phyloP scores from a whole-genome alignment of 2,113 vertebrate species.

The Syngnathus scovelli region DNA sequence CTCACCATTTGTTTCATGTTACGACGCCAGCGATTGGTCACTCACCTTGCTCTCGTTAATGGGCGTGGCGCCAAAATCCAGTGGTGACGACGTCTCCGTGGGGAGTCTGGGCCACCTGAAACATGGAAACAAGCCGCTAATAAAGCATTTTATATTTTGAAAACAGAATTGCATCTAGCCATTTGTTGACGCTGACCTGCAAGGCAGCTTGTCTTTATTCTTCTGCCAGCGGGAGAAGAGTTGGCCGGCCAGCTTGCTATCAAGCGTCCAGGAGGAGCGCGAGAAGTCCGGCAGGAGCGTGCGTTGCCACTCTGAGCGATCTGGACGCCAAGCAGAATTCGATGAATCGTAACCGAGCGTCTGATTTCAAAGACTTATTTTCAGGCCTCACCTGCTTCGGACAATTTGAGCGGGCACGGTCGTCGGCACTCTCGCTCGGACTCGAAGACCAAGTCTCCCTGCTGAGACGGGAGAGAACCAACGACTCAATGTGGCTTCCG shows the following conservation, averaged over 20 bases:
- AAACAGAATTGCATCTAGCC: too few relatives aligned
- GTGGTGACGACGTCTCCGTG: slow-evolving; percentile 64
- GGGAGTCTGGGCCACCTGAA: slow-evolving; percentile 78
- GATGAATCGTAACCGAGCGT: background rate
- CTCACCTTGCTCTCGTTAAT: slow-evolving; percentile 85
- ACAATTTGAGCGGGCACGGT: slow-evolving; percentile 82
- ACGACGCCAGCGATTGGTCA: background rate
- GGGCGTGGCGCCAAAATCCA: slow-evolving; percentile 86
- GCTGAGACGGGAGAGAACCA: slow-evolving; percentile 48
- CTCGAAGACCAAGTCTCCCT: slow-evolving; percentile 79
- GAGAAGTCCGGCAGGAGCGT: slow-evolving; percentile 78
- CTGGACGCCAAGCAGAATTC: slow-evolving; percentile 46
- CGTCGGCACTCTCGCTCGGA: slow-evolving; percentile 79
- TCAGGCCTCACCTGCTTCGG: slow-evolving; percentile 76
- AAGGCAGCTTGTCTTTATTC: slow-evolving; percentile 74
- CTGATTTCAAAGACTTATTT: background rate
- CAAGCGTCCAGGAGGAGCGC: slow-evolving; percentile 76
- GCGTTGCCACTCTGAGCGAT: slow-evolving; percentile 79
- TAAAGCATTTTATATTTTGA: too few relatives aligned
- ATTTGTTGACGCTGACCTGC: slow-evolving; percentile 71
- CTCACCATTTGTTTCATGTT: background rate
- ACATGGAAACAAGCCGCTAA: background rate
- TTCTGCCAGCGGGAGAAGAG: slow-evolving; percentile 84
- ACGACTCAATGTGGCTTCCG: too few relatives aligned
- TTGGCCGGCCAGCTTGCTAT: slow-evolving; percentile 81